A percentile compares a stretch with the other conserved stretches of the same genome.
Evolutionary conservation across 2,113 vertebrate genomes (phyloP).

Genomic region (Calidris pugnax): DNA sequence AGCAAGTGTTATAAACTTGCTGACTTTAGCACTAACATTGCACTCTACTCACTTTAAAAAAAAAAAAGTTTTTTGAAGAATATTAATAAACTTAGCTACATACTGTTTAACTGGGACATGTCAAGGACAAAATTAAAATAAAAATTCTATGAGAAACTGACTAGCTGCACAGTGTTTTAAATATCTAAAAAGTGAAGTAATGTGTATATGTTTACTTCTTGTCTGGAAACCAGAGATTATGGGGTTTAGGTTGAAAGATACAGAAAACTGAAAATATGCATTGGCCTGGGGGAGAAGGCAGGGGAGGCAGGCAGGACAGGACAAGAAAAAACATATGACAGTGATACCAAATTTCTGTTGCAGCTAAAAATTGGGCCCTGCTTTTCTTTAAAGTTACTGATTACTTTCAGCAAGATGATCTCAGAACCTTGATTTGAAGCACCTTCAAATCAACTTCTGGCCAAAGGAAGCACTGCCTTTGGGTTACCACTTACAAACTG

Average conservation of each 20-base stretch:
- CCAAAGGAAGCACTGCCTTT: neutral
- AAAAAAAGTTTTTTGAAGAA: neutral
- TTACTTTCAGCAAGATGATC: neutral
- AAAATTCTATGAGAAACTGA: neutral
- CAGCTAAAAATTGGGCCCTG: neutral
- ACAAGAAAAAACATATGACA: neutral
- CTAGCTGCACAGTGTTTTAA: neutral
- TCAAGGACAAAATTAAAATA: neutral
- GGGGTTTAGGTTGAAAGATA: neutral
- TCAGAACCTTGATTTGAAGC: neutral
- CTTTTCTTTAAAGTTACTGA: neutral
- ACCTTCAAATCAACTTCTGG: neutral
- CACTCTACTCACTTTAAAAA: neutral
- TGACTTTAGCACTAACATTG: neutral
- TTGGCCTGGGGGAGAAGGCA: fast-evolving
- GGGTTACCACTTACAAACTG: neutral
- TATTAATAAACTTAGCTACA: neutral
- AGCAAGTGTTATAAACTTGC: neutral
- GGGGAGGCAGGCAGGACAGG: fast-evolving
- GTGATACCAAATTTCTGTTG: neutral
- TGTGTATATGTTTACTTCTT: neutral
- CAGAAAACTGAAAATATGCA: neutral
- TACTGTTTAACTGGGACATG: neutral
- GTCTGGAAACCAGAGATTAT: neutral
- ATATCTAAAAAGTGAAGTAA: neutral